Evolutionary conservation across 2,797 vertebrate genomes (phyloP), one percentile per base, ranked within the genome.

Genomic region (Amniataba percoides): DNA sequence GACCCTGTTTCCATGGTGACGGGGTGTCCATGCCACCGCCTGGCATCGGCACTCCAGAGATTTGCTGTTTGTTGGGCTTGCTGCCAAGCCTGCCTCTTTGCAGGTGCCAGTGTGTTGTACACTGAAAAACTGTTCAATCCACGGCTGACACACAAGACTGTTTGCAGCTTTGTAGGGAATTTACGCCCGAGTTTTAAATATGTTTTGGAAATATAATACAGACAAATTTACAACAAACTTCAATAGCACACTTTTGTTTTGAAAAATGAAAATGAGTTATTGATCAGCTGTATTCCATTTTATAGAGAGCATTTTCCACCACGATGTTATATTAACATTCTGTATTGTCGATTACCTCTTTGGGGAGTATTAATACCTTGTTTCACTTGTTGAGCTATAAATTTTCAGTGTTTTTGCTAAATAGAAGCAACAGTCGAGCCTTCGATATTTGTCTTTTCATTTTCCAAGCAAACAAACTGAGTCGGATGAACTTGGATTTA

Each of bases 1-100:
- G 77, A 80, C 87, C 76, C 68, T 39, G 85, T 94, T 83, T 85
- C 89, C 92, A 92, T 93, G 88, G 89, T 74, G 87, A 93, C 71
- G 39, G 61, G 75, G 84, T 82, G 87, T 81, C 80, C 63, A 51
- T 85, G 77, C 84, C 74, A 58, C 82, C 71, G 81, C 79, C 77
- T 89, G 88, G 82, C 72, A 79, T 69, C 19, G 27, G 72, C 76
- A 56, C 86, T 82, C 80, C 68, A 68, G 87, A 87, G 76, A 86
- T 79, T 78, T 74, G 52, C 77, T 71, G 57, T 72, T 69, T 67
- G 64, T 76, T 14, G 46, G 87, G 87, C 72, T 60, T 2, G 7
- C 64, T 60, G 85, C 87, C 86, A 88, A 74, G 60, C 45, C 52
- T 57, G 64, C 74, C 78, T 71, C 59, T 78, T 55, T 74, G 67